A percentile compares a stretch with the other conserved stretches of the same genome.
Conservation (phyloP, 2,888 invertebrate species). For the Drosophila acutilabella region DNA sequence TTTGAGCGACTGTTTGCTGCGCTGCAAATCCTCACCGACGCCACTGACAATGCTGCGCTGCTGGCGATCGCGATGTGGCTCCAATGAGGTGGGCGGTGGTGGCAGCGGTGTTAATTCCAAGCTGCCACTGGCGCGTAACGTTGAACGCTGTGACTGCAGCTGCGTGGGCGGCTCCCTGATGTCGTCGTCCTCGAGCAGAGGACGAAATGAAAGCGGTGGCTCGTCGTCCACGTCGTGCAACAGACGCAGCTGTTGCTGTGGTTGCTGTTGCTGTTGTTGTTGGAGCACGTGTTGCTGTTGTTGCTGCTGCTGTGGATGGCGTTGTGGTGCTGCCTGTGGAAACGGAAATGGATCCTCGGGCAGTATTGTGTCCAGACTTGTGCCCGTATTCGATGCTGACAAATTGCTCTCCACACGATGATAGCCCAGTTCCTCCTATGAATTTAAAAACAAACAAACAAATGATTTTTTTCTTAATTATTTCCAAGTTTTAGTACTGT, state of each 20-base stretch:
- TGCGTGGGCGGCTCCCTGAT: constrained; percentile 60
- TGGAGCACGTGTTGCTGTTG: constrained; percentile 50
- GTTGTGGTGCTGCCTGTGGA: constrained; percentile 66
- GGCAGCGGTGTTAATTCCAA: constrained; percentile 80
- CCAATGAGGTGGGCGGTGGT: constrained; percentile 82
- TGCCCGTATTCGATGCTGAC: constrained; percentile 88
- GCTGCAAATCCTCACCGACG: constrained; percentile 74
- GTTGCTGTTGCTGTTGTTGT: constrained; percentile 48
- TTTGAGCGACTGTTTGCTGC: constrained; percentile 84
- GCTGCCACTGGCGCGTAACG: constrained; percentile 67
- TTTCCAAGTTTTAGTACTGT: background rate
- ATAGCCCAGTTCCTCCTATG: constrained; percentile 83
- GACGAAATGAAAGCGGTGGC: constrained; percentile 81
- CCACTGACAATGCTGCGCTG: constrained; percentile 76
- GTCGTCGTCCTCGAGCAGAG: constrained; percentile 67
- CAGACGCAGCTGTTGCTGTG: constrained; percentile 54
- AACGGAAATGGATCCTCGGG: constrained; percentile 84
- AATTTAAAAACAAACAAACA: background rate
- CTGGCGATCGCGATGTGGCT: constrained; percentile 82
- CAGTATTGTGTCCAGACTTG: constrained; percentile 86
- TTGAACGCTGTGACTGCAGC: constrained; percentile 64
- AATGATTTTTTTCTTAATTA: background rate
- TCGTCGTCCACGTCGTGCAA: constrained; percentile 72
- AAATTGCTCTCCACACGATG: constrained; percentile 86
- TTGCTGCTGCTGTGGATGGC: constrained; percentile 50